phyloP scores from a whole-genome alignment of 2,797 vertebrate species.

The Micromesistius poutassou region DNA sequence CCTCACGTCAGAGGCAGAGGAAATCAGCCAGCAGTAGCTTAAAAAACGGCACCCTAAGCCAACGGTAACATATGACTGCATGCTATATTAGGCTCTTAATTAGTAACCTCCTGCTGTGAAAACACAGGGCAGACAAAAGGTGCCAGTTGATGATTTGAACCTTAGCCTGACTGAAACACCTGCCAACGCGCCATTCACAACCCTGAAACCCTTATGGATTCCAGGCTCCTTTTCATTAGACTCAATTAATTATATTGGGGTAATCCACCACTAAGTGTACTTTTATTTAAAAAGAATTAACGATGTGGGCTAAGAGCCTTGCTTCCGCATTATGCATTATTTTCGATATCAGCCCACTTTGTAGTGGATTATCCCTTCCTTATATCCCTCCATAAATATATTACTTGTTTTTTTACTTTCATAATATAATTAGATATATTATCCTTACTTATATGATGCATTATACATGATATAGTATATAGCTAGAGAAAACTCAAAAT shows the following conservation, averaged over 20 bases:
- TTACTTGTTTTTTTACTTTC: background rate
- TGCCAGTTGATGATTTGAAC: conserved; percentile 64
- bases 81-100: conserved; percentile 80
- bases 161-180: conserved; percentile 33
- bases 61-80: conserved; percentile 74
- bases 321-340: too few species aligned
- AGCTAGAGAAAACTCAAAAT: background rate
- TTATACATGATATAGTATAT: background rate
- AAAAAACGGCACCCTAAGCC: conserved; percentile 66
- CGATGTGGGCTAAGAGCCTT: background rate
- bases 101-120: conserved; percentile 73
- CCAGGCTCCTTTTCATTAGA: background rate
- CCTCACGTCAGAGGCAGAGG: conserved; percentile 47
- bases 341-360: too few species aligned
- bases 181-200: conserved; percentile 37
- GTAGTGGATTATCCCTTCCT: too few species aligned
- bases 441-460: background rate
- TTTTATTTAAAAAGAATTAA: background rate
- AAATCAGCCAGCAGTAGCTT: conserved; percentile 57
- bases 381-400: too few species aligned
- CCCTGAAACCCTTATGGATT: background rate
- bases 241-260: background rate
- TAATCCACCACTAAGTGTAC: background rate
- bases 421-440: background rate
- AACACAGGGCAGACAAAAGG: conserved; percentile 71